Evolutionary conservation across 1,140 invertebrate genomes (phyloP), one percentile per base, ranked within the genome.

Genomic region (Caenorhabditis inopinata): DNA sequence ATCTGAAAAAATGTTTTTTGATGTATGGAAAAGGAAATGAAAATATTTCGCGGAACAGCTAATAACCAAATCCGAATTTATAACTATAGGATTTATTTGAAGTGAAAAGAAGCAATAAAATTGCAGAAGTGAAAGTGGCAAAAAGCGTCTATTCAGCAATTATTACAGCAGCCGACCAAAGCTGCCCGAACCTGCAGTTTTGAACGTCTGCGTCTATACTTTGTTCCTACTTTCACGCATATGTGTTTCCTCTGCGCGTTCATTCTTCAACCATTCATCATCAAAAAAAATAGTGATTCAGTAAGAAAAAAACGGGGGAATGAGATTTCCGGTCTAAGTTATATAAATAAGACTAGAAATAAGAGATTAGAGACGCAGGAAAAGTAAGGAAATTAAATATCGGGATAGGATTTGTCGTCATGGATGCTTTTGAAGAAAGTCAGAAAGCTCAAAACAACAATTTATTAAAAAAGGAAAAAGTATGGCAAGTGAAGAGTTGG

Each of bases 161-260:
- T 42, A 68, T 68, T 38, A 68, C 58, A 38, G 32, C 32, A 38
- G 32, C 14, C 38, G 9, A 32, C 27, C 2, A 5, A 68, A 6
- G 16, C 32, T 68, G n/a, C 48, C 48, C 29, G 58, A 58, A 58
- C 51, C 51, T 32, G 51, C 25, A 12, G 58, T 68, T 68, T 68
- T 42, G 12, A 16, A 0, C 49, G 51, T 38, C 58, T 68, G 58
- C 29, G 58, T 68, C 32, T 68, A 29, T 42, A 42, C 32, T 38
- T 16, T 21, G 1, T 11, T 2, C 38, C 32, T 29, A 21, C 3
- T 68, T 9, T 68, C 32, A 38, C 58, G 58, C 58, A n/a, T 68
- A 68, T 68, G 35, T 68, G 58, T 68, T 68, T 68, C 58, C 58
- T 42, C 29, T 32, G 58, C 58, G 58, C 32, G 58, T 68, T 68